phyloP scores from a whole-genome alignment of 1,140 invertebrate species.

The Drosophila dunni region DNA sequence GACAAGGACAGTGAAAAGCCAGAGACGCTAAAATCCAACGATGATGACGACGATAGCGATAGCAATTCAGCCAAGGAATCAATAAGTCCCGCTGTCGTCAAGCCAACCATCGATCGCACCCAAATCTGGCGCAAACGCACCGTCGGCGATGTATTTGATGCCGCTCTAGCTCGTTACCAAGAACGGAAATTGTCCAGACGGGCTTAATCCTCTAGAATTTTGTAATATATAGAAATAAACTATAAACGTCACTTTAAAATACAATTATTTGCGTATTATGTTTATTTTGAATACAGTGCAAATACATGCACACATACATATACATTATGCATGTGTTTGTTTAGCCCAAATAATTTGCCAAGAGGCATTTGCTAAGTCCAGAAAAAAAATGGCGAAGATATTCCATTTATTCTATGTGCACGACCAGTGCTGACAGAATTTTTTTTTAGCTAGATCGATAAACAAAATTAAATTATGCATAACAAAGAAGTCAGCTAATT shows the following conservation, averaged over 20 bases:
- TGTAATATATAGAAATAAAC: conserved; percentile 1
- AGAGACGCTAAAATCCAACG: neutral
- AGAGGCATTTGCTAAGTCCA: conserved; percentile 41
- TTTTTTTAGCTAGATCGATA: too few species aligned
- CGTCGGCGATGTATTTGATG: conserved; percentile 91
- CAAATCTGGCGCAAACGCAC: conserved; percentile 94
- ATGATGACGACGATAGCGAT: neutral
- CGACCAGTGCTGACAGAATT: conserved; percentile 29
- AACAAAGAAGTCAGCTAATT: conserved; percentile 9
- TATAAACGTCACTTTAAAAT: conserved; percentile 13
- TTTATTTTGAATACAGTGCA: conserved; percentile 48
- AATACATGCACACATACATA: conserved; percentile 22
- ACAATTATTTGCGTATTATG: conserved; percentile 50
- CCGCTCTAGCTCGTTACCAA: conserved; percentile 92
- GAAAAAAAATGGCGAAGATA: conserved; percentile 51
- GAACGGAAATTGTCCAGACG: conserved; percentile 87
- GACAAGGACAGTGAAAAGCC: conserved; percentile 30
- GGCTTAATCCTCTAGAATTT: conserved; percentile 54
- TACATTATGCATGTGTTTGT: conserved; percentile 39
- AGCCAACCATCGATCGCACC: conserved; percentile 85
- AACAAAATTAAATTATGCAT: conserved; percentile 42
- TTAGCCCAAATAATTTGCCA: conserved; percentile 67
- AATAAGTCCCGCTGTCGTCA: conserved; percentile 26
- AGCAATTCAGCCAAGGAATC: conserved; percentile 4
- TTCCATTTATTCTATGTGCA: conserved; percentile 71